These are phyloP conservation scores for Conistra vaccinii DNA, from an alignment of 2,888 invertebrate genomes.

Conservation along the genomic window DNA sequence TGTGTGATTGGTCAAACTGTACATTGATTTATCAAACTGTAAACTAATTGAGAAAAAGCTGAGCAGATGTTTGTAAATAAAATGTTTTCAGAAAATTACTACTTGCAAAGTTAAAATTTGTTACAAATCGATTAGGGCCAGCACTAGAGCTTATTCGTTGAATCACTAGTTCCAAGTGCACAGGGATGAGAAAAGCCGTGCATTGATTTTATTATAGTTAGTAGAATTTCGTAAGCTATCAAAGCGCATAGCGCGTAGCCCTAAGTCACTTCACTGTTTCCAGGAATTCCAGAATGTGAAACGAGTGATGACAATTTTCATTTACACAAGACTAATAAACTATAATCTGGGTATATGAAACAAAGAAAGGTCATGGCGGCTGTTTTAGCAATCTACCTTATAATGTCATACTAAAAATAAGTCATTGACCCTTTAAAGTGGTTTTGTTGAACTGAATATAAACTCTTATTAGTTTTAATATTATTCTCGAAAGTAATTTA, in stretches of 20 bases:
- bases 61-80: not conserved
- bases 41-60: not conserved
- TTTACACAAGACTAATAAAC: not conserved
- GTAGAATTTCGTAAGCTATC: too few species aligned
- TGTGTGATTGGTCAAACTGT: not conserved
- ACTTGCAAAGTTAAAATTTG: not conserved
- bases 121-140: not conserved
- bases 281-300: not conserved
- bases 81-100: not conserved
- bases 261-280: too few species aligned
- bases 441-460: not conserved
- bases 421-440: not conserved
- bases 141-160: not conserved
- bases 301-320: not conserved
- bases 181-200: not conserved
- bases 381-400: not conserved
- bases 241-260: too few species aligned
- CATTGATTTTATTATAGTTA: not conserved
- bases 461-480: slow-evolving; percentile 29
- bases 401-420: slow-evolving; percentile 4
- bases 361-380: not conserved
- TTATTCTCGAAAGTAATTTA: slow-evolving; percentile 35
- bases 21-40: not conserved
- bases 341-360: not conserved
- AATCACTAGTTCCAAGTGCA: not conserved